These are phyloP conservation scores for Nymphalis io DNA, from an alignment of 1,140 invertebrate species.

Conservation along the genomic window DNA sequence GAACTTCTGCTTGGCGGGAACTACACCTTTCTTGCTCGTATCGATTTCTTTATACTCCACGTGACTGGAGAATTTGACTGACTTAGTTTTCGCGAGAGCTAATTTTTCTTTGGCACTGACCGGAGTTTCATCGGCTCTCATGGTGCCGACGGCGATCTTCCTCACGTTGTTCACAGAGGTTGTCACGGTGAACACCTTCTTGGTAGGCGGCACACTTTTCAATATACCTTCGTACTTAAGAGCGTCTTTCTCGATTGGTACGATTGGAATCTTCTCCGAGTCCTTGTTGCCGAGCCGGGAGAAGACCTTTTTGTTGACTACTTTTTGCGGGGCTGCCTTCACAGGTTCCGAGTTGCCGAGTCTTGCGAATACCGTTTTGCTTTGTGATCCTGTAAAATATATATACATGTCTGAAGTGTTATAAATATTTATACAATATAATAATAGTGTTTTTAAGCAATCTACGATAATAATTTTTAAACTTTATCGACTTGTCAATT, in stretches of 20 bases:
- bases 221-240: conserved; percentile 76
- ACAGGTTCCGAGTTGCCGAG: conserved; percentile 57
- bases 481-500: too few relatives aligned
- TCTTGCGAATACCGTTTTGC: conserved; percentile 65
- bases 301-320: conserved; percentile 62
- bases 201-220: conserved; percentile 53
- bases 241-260: conserved; percentile 65
- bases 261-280: conserved; percentile 27
- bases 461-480: too few relatives aligned
- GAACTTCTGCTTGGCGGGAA: conserved; percentile 39
- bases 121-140: conserved; percentile 74
- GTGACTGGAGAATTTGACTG: conserved; percentile 75
- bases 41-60: conserved; percentile 79
- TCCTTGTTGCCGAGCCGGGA: conserved; percentile 67
- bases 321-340: conserved; percentile 25
- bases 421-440: too few relatives aligned
- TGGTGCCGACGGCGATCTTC: conserved; percentile 65
- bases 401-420: neutral
- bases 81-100: conserved; percentile 61
- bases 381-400: conserved; percentile 46
- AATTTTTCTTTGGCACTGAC: conserved; percentile 73
- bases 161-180: conserved; percentile 58
- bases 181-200: conserved; percentile 68
- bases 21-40: conserved; percentile 34
- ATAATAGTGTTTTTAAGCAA: too few relatives aligned